Evolutionary conservation across 2,888 invertebrate species (phyloP).

Genomic region (Drosophila dives): DNA sequence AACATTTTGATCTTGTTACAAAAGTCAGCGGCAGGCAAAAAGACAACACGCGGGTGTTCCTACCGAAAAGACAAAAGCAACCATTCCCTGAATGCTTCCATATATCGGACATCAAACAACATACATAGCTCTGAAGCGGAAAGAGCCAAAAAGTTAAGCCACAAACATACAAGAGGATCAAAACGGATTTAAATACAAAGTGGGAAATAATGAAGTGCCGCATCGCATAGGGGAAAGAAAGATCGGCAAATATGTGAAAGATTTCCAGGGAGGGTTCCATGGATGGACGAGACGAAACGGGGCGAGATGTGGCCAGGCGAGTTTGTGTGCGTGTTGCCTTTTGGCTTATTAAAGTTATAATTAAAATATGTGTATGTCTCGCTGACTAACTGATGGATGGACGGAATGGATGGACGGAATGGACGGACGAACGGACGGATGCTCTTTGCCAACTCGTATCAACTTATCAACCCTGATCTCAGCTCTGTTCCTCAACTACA

Average conservation of each 20-base stretch:
- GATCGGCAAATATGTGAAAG: constrained; percentile 21
- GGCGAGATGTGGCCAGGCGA: constrained; percentile 5
- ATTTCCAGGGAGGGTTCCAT: constrained; percentile 32
- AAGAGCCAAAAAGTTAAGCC: constrained; percentile 81
- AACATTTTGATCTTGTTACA: constrained; percentile 74
- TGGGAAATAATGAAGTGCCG: constrained; percentile 78
- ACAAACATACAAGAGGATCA: constrained; percentile 82
- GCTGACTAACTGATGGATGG: constrained; percentile 13
- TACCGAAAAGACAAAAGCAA: constrained; percentile 20
- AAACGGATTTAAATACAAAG: constrained; percentile 80
- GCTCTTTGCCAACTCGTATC: constrained; percentile 11
- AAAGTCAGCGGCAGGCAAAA: constrained; percentile 70
- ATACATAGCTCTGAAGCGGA: constrained; percentile 56
- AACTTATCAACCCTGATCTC: constrained; percentile 35
- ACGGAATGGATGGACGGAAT: constrained; percentile 1
- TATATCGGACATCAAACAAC: background rate
- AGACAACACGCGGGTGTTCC: constrained; percentile 68
- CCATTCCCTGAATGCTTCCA: constrained; percentile 22
- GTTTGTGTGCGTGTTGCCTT: constrained; percentile 59
- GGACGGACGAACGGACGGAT: constrained; percentile 15
- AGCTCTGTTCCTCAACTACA: constrained; percentile 31
- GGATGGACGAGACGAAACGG: constrained; percentile 9
- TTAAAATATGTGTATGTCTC: constrained; percentile 64
- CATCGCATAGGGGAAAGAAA: constrained; percentile 31
- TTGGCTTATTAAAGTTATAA: constrained; percentile 79